Conservation (phyloP, 2,797 vertebrate genomes). For the Diplodus puntazzo region DNA sequence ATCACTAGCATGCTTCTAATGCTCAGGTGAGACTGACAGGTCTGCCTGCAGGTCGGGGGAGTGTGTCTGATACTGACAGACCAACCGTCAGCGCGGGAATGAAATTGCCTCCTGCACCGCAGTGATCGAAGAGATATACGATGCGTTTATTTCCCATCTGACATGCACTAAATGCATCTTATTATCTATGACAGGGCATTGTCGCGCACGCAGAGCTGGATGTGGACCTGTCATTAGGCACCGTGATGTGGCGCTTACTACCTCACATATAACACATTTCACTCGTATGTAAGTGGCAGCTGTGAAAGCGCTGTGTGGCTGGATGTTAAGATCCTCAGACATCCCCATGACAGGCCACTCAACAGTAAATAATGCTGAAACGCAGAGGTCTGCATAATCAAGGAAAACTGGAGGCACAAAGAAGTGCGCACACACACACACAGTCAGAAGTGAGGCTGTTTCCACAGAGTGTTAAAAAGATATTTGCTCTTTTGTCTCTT, state of each 20-base stretch:
- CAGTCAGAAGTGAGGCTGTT: neutral
- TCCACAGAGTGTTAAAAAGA: slow-evolving; percentile 13
- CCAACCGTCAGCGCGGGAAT: slow-evolving; percentile 36
- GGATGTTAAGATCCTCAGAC: neutral
- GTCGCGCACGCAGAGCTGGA: slow-evolving; percentile 41
- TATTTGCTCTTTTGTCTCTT: slow-evolving; percentile 33
- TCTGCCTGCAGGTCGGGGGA: slow-evolving; percentile 26
- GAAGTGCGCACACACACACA: neutral
- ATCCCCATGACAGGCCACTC: slow-evolving; percentile 24
- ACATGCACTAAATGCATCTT: slow-evolving; percentile 54
- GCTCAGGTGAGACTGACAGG: slow-evolving; percentile 65
- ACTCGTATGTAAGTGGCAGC: slow-evolving; percentile 45
- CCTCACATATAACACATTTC: slow-evolving; percentile 19
- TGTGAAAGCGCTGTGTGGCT: slow-evolving; percentile 40
- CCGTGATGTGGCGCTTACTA: slow-evolving; percentile 10
- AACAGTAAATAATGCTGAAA: slow-evolving; percentile 16
- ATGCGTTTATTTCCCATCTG: slow-evolving; percentile 31
- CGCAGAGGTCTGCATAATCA: slow-evolving; percentile 19
- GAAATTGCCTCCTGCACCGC: slow-evolving; percentile 48
- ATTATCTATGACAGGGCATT: slow-evolving; percentile 60
- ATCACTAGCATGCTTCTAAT: slow-evolving; percentile 41
- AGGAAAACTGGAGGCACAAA: neutral
- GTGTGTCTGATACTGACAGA: slow-evolving; percentile 49
- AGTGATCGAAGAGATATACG: slow-evolving; percentile 48
- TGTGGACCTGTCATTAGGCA: slow-evolving; percentile 25